Conservation (phyloP, 2,888 invertebrate species). For the Monoplex corrugatus region DNA sequence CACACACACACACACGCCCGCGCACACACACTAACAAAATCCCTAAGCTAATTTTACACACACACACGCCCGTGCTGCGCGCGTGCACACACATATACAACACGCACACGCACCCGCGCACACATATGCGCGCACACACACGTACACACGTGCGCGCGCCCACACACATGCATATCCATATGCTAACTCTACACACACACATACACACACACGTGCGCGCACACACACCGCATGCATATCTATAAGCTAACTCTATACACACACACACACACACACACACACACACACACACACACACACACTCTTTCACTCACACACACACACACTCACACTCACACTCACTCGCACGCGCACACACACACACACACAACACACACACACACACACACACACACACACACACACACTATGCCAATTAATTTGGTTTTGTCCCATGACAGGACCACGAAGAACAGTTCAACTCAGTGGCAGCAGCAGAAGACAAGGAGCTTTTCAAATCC, state of each 20-base stretch:
- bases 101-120: neutral
- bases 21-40: neutral
- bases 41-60: neutral
- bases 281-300: neutral
- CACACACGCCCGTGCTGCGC: neutral
- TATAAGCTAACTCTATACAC: too few relatives aligned
- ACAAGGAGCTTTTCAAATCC: constrained; percentile 70
- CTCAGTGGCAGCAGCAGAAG: constrained; percentile 64
- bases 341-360: neutral
- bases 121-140: neutral
- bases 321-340: neutral
- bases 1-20: neutral
- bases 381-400: neutral
- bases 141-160: neutral
- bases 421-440: neutral
- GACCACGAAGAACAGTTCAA: constrained; percentile 70
- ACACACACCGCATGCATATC: neutral
- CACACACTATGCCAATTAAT: too few relatives aligned
- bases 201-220: neutral
- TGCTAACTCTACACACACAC: neutral
- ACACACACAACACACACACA: neutral
- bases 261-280: neutral
- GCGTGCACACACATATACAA: neutral
- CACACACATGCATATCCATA: neutral
- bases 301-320: neutral